These are phyloP conservation scores for Polydesmus complanatus DNA, from an alignment of 2,888 invertebrate genomes.

Conservation along the genomic window DNA sequence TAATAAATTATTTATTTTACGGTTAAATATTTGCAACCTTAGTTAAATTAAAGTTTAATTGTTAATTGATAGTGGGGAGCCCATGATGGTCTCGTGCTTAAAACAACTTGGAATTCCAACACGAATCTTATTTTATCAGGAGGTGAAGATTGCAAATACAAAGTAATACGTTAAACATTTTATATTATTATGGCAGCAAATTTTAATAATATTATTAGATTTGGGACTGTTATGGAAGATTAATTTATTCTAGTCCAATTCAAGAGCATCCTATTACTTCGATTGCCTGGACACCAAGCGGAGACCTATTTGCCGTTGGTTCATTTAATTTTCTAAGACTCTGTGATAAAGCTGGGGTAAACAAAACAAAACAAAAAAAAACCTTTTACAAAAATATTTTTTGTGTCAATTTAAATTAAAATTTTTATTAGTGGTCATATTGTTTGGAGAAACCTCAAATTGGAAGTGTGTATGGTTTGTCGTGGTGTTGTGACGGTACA, in stretches of 20 bases:
- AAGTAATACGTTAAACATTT: slow-evolving; percentile 40
- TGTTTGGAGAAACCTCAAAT: slow-evolving; percentile 74
- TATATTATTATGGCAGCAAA: slow-evolving; percentile 7
- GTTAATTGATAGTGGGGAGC: slow-evolving; percentile 65
- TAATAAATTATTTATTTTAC: slow-evolving; percentile 20
- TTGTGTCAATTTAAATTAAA: slow-evolving; percentile 1
- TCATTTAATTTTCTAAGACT: slow-evolving; percentile 82
- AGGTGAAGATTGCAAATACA: slow-evolving; percentile 62
- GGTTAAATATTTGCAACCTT: not conserved
- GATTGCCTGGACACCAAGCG: slow-evolving; percentile 79
- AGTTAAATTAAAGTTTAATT: not conserved
- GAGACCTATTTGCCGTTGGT: slow-evolving; percentile 80
- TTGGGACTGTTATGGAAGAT: slow-evolving; percentile 85
- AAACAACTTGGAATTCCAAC: slow-evolving; percentile 45
- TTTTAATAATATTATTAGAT: slow-evolving; percentile 33
- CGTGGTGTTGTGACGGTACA: slow-evolving; percentile 93
- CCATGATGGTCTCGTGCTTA: slow-evolving; percentile 80
- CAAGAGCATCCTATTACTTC: slow-evolving; percentile 86
- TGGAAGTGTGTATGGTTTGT: slow-evolving; percentile 75
- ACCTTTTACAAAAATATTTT: slow-evolving; percentile 8
- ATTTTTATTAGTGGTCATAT: slow-evolving; percentile 67
- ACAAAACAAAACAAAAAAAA: slow-evolving; percentile 23
- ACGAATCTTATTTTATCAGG: slow-evolving; percentile 46
- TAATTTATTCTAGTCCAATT: slow-evolving; percentile 65
- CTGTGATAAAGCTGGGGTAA: slow-evolving; percentile 85